These are phyloP conservation scores for Geodia barretti DNA, from an alignment of 37 sponge, comb jelly and placozoan species.

Conservation along the genomic window DNA sequence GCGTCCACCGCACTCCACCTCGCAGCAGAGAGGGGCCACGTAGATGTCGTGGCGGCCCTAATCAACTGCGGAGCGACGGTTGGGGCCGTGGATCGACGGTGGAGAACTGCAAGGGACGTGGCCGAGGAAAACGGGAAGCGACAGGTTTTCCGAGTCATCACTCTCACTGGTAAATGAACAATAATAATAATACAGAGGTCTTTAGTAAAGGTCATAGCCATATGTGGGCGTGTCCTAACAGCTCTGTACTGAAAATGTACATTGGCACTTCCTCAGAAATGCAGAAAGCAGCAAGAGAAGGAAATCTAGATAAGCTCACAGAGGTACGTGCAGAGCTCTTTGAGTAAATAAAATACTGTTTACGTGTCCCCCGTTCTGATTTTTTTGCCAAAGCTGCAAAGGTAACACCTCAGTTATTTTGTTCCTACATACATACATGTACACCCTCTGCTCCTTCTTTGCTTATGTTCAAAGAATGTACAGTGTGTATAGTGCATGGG, in stretches of 20 bases:
- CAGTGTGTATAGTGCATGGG: too few species aligned
- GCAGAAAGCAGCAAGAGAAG: not conserved
- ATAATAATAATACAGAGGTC: too few species aligned
- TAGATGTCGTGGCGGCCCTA: constrained; percentile 46
- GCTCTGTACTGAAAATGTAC: too few species aligned
- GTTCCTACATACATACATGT: too few species aligned
- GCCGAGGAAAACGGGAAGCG: constrained; percentile 38
- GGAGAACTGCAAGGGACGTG: constrained; percentile 46
- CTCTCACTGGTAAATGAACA: constrained; percentile 10
- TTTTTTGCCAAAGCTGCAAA: too few species aligned
- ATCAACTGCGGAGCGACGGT: constrained; percentile 55
- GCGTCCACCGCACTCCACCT: constrained; percentile 62
- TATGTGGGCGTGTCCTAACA: too few species aligned
- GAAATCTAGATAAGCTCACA: not conserved
- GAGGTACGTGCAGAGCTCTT: constrained; percentile 13
- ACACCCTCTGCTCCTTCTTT: not conserved
- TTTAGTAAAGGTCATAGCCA: too few species aligned
- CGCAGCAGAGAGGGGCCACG: constrained; percentile 57
- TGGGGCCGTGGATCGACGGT: constrained; percentile 39
- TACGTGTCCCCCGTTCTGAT: not conserved
- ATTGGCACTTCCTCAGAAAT: too few species aligned
- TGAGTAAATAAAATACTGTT: not conserved
- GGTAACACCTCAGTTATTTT: too few species aligned
- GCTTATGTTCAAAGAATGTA: not conserved
- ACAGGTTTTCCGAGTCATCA: constrained; percentile 30